These are phyloP conservation scores for Triplophysa tibetana DNA, from an alignment of 2,113 vertebrate genomes.

Conservation along the genomic window DNA sequence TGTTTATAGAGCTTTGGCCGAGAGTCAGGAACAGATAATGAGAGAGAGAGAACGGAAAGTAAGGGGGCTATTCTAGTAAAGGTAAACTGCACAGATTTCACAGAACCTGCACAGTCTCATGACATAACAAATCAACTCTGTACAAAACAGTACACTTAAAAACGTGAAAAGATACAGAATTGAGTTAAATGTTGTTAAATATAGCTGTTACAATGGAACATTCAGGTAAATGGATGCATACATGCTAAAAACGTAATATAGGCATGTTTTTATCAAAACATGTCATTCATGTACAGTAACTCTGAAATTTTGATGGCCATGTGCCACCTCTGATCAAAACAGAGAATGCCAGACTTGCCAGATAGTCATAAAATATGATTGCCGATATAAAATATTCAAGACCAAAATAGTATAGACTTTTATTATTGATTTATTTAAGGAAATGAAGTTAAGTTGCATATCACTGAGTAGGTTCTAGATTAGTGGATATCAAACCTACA, in stretches of 20 bases:
- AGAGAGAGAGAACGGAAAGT: background rate
- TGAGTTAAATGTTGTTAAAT: too few relatives aligned
- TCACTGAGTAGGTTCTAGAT: background rate
- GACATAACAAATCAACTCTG: background rate
- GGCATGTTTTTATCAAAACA: background rate
- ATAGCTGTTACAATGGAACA: background rate
- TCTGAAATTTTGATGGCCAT: too few relatives aligned
- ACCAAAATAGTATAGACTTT: too few relatives aligned
- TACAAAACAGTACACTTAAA: background rate
- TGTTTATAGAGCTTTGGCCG: slow-evolving; percentile 35
- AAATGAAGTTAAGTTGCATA: too few relatives aligned
- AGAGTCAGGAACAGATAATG: background rate
- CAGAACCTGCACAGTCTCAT: background rate
- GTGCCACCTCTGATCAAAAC: too few relatives aligned
- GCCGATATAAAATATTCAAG: too few relatives aligned
- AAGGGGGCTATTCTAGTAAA: background rate
- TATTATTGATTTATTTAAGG: too few relatives aligned
- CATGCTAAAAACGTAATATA: background rate
- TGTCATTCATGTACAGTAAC: background rate
- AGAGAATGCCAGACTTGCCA: too few relatives aligned
- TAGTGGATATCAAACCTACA: background rate
- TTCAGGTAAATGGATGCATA: background rate
- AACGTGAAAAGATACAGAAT: background rate
- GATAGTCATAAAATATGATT: too few relatives aligned
- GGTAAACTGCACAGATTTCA: background rate